Evolutionary conservation across 1,140 invertebrate genomes (phyloP).

Genomic region (Zophobas atratus): DNA sequence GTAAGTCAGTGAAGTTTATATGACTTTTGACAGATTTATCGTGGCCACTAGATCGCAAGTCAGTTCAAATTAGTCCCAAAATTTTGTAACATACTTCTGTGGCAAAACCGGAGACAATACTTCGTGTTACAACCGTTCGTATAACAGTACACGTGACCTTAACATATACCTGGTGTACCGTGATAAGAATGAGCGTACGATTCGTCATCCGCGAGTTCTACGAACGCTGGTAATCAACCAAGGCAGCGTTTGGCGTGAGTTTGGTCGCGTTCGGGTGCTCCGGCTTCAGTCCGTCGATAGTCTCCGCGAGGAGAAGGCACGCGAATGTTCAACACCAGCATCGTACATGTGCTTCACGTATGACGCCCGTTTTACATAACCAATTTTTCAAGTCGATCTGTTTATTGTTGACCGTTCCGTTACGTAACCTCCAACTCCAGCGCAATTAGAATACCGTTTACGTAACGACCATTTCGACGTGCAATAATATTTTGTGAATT

Average conservation of each 20-base stretch:
- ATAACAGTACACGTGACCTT: slow-evolving; percentile 16
- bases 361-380: slow-evolving; percentile 37
- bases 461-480: not conserved
- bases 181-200: slow-evolving; percentile 10
- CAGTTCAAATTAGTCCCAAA: not conserved
- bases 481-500: slow-evolving; percentile 25
- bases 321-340: not conserved
- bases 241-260: not conserved
- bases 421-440: slow-evolving; percentile 9
- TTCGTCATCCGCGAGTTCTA: slow-evolving; percentile 9
- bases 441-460: slow-evolving; percentile 5
- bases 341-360: slow-evolving; percentile 30
- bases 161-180: slow-evolving; percentile 10
- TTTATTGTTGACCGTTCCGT: slow-evolving; percentile 18
- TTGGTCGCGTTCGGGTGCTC: slow-evolving; percentile 14
- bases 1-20: too few species aligned
- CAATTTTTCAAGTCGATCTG: slow-evolving; percentile 31
- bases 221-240: slow-evolving; percentile 14
- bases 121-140: not conserved
- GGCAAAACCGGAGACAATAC: too few species aligned
- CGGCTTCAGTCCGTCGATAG: slow-evolving; percentile 10
- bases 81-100: not conserved
- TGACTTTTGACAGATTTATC: too few species aligned
- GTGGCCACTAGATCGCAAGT: too few species aligned
- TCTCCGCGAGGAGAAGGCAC: slow-evolving; percentile 18